Evolutionary conservation across 2,113 vertebrate genomes (phyloP), one percentile per base, ranked within the genome.

Genomic region (Narcine bancroftii): DNA sequence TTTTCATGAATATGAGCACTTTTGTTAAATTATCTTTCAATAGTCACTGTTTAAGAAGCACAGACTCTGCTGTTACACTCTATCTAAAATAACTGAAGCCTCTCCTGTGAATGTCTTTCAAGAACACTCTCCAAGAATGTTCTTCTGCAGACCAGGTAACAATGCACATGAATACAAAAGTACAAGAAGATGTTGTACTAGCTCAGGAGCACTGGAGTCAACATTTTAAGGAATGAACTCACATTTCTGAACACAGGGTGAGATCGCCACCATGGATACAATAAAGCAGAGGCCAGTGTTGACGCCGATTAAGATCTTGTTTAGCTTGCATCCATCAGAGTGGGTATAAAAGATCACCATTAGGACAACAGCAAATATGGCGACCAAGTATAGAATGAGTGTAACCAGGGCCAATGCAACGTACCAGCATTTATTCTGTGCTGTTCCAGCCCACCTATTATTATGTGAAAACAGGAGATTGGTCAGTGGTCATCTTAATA

Each of bases 221-320:
- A 65, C 39, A 91, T 47, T 69, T 39, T 45, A 29, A 45, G 24
- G 69, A 45, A 15, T 6, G 9, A 39, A 93, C 98, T 99, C 94
- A 99, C 98, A 94, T 93, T 96, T 96, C 94, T 99, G 98, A 93
- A 99, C 98, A 93, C 95, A 98, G 0, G 98, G 98, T 0, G 96
- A 97, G 94, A 99, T 97, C 94, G 99, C 98, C 92, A 98, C 95
- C 93, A 97, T 33, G 0, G 98, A 98, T 83, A 99, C 95, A 0
- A 99, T 92, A 60, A 99, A 56, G 94, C 99, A 99, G 19, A 99
- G 96, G 93, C 96, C 96, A 5, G 96, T 96, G 0, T 99, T 99
- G 93, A 98, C 94, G 0, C 98, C 98, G 0, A 99, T 95, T 92
- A 99, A 96, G 92, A 98, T 94, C 95, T 98, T 99, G 96, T 99